Percentiles rank a stretch among this genome's conserved stretches.
These are phyloP conservation scores for Macrophya alboannulata DNA, from an alignment of 2,888 invertebrate genomes.

Conservation along the genomic window DNA sequence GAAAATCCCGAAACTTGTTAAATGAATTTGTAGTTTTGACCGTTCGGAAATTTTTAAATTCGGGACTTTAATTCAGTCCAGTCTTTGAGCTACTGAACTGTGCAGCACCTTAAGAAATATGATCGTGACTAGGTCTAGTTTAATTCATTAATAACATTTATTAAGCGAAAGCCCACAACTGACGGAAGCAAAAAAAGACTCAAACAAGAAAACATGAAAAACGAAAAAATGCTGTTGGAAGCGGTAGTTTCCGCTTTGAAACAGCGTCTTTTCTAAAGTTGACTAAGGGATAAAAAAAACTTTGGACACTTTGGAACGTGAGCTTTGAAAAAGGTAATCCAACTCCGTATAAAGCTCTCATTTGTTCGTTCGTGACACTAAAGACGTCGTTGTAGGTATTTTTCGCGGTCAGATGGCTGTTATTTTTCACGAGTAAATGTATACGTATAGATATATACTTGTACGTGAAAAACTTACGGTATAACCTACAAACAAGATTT, in stretches of 20 bases:
- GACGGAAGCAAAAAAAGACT: background rate
- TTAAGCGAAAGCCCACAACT: background rate
- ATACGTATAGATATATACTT: background rate
- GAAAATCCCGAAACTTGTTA: no score
- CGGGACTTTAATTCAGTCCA: no score
- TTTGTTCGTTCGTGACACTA: constrained; percentile 10
- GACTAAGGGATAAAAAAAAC: background rate
- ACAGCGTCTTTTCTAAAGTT: background rate
- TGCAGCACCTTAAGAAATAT: background rate
- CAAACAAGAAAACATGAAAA: no score
- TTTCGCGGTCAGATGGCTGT: constrained; percentile 25
- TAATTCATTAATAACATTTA: background rate
- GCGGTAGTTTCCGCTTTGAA: background rate
- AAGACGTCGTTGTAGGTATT: constrained; percentile 23
- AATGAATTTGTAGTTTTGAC: no score
- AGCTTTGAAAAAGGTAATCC: constrained; percentile 15
- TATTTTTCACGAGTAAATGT: background rate
- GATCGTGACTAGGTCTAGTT: background rate
- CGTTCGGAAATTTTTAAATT: no score
- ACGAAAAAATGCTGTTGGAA: background rate
- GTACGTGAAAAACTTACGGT: background rate
- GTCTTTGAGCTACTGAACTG: background rate
- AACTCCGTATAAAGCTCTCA: constrained; percentile 34
- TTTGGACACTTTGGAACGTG: constrained; percentile 35
- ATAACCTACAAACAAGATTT: background rate